phyloP scores from a whole-genome alignment of 2,888 invertebrate species.

The Drosophila formosana region DNA sequence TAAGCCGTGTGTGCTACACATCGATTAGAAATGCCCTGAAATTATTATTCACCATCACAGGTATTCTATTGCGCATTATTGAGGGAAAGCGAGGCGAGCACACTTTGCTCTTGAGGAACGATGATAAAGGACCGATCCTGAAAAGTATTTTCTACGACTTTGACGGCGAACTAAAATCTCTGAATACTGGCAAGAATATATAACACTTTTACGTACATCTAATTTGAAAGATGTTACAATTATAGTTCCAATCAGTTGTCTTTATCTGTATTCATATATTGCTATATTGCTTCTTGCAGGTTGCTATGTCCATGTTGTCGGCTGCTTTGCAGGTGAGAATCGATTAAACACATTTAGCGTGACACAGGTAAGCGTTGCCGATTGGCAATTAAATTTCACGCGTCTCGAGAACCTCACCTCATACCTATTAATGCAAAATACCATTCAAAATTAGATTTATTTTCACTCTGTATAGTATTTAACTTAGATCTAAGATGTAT shows the following conservation, averaged over 20 bases:
- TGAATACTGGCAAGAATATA: constrained; percentile 43
- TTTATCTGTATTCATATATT: background rate
- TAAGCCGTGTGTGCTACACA: constrained; percentile 28
- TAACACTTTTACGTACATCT: background rate
- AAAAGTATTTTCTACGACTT: constrained; percentile 83
- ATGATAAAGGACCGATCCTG: constrained; percentile 77
- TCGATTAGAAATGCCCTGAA: background rate
- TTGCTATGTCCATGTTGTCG: constrained; percentile 75
- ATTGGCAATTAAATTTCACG: constrained; percentile 61
- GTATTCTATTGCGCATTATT: constrained; percentile 75
- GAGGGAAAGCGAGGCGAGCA: constrained; percentile 77
- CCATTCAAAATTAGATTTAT: constrained; percentile 36
- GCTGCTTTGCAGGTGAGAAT: constrained; percentile 73
- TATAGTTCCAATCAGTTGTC: no score
- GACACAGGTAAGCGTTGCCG: constrained; percentile 49
- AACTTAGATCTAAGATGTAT: background rate
- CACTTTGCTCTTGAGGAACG: constrained; percentile 74
- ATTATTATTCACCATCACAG: constrained; percentile 54
- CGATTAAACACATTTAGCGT: constrained; percentile 80
- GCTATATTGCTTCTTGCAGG: constrained; percentile 53
- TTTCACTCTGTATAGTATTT: constrained; percentile 15
- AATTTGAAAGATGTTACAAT: no score
- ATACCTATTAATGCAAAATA: constrained; percentile 75
- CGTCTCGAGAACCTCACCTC: constrained; percentile 81
- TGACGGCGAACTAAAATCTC: constrained; percentile 51